Base-by-base conservation (phyloP, 2,797 vertebrate species). In the Gallinago stenura region DNA sequence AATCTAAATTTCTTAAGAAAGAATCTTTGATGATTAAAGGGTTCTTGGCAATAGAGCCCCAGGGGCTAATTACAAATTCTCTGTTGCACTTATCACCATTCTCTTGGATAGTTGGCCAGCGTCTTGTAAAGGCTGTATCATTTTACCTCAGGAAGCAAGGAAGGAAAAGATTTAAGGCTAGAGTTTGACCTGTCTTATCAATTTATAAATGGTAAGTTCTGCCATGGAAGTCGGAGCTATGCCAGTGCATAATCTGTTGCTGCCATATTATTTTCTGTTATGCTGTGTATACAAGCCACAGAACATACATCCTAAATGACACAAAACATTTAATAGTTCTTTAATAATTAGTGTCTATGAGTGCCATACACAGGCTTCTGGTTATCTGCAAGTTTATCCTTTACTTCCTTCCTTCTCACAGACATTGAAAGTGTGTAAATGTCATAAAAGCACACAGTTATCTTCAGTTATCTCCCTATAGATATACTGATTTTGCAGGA, bases 51-150 rank as follows among this genome's bases (percentile, higher is more conserved):
- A 48, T 13, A 69, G n/a, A 95, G 3, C 16, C 35, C 48, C 15
- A 43, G 69, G 81, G 13, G 22, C 31, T 87, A 75, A 80, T 90
- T 83, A 90, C 20, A 18, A 95, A 87, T 89, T 94, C 70, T 45
- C 33, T 87, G 26, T 76, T 83, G 39, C 48, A 64, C 12, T 95
- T 60, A 61, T 79, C 5, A 1, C 21, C 2, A 0, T 22, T 60
- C 24, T 50, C 46, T 83, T 3, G 1, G 35, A 19, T 35, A 90
- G 37, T 3, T 64, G 54, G 39, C 75, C 3, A 6, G 13, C 22
- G 73, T 46, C 2, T 28, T 1, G 15, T 24, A 78, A 93, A 92
- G 46, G n/a, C 30, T 89, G 6, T 50, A 66, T 26, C 21, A 71
- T 45, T 41, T 51, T 56, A 58, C n/a, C 77, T 22, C 30, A 30